A percentile compares a stretch with the other conserved stretches of the same genome.
Conservation (phyloP, 2,888 invertebrate species). For the Cataglyphis albicans region DNA sequence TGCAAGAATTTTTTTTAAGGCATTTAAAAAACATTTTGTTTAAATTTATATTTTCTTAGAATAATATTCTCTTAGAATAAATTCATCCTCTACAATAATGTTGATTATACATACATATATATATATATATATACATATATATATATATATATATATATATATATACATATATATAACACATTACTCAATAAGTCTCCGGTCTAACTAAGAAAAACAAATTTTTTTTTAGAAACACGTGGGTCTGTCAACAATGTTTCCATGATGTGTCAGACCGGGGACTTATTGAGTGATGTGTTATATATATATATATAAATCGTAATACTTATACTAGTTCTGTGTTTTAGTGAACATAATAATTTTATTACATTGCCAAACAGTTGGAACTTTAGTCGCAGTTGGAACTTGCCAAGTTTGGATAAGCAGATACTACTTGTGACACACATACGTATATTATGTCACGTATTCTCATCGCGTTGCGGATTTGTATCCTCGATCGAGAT, state of each 20-base stretch:
- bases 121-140: too few relatives aligned
- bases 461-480: background rate
- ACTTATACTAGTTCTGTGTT: background rate
- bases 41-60: background rate
- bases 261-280: too few relatives aligned
- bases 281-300: too few relatives aligned
- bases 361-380: constrained; percentile 2
- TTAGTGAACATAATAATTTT: constrained; percentile 15
- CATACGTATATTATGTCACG: constrained; percentile 20
- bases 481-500: constrained; percentile 34
- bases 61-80: too few relatives aligned
- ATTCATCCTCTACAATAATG: background rate
- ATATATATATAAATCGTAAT: background rate
- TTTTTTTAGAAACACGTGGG: too few relatives aligned
- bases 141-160: too few relatives aligned
- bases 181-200: too few relatives aligned
- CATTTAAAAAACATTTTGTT: background rate
- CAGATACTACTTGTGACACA: constrained; percentile 21
- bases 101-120: background rate
- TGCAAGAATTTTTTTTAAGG: background rate
- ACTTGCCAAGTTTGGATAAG: constrained; percentile 10
- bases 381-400: background rate
- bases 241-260: too few relatives aligned
- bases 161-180: too few relatives aligned
- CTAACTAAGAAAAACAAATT: too few relatives aligned